phyloP scores from a whole-genome alignment of 2,797 vertebrate species.

The Micromesistius poutassou region DNA sequence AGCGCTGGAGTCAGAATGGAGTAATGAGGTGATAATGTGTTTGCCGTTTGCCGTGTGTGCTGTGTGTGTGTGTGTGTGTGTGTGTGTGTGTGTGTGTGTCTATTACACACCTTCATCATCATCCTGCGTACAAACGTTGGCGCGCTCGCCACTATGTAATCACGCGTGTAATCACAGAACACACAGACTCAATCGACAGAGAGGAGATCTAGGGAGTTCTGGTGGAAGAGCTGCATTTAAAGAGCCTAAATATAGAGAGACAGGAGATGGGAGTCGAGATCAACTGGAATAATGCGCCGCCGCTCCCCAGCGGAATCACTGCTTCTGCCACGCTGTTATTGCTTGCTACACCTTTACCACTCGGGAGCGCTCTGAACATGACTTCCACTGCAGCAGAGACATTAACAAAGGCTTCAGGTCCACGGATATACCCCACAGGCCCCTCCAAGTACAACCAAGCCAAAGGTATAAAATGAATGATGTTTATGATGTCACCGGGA shows the following conservation, averaged over 20 bases:
- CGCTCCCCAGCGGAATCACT: neutral
- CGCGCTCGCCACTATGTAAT: conserved; percentile 40
- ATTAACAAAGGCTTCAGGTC: neutral
- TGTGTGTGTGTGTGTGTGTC: conserved; percentile 13
- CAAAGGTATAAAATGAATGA: neutral
- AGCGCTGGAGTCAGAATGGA: conserved; percentile 24
- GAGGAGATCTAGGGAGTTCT: conserved; percentile 15
- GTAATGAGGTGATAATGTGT: conserved; percentile 50
- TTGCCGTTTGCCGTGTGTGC: conserved; percentile 32
- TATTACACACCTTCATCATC: conserved; percentile 46
- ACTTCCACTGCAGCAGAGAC: neutral
- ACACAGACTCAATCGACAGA: neutral
- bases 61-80: neutral
- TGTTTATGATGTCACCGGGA: neutral
- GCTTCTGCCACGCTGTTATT: neutral
- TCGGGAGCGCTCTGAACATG: neutral
- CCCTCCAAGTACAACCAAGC: neutral
- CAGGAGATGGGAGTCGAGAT: neutral
- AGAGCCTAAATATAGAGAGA: neutral
- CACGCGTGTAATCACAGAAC: neutral
- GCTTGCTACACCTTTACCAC: neutral
- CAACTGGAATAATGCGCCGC: neutral
- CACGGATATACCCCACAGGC: neutral
- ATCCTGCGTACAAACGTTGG: conserved; percentile 29
- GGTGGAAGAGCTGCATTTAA: conserved; percentile 12